phyloP scores from a whole-genome alignment of 2,888 invertebrate genomes.

The Ophion slaviceki region DNA sequence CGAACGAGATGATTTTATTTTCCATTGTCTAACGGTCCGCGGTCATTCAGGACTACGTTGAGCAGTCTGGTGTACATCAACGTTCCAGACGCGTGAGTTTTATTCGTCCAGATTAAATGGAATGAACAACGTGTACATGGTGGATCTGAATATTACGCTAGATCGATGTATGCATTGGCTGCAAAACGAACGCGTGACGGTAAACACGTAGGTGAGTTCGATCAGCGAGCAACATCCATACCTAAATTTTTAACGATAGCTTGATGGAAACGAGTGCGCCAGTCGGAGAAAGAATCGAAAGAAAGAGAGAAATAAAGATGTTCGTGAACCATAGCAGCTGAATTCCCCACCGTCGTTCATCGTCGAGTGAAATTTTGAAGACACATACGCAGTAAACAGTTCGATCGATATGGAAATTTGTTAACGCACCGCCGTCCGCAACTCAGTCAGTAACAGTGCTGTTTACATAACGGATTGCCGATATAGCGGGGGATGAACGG shows the following conservation, averaged over 20 bases:
- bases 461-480: slow-evolving; percentile 4
- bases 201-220: too few species aligned
- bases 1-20: too few species aligned
- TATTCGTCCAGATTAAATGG: slow-evolving; percentile 6
- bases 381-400: not conserved
- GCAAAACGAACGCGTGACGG: not conserved
- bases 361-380: not conserved
- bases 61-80: too few species aligned
- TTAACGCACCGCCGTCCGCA: too few species aligned
- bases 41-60: too few species aligned
- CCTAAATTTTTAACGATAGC: too few species aligned
- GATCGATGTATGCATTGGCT: not conserved
- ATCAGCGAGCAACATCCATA: too few species aligned
- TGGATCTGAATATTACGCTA: not conserved
- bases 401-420: not conserved
- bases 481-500: slow-evolving; percentile 9
- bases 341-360: not conserved
- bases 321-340: not conserved
- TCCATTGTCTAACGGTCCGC: too few species aligned
- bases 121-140: not conserved
- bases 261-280: too few species aligned
- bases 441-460: not conserved
- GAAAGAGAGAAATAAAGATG: not conserved
- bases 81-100: not conserved
- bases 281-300: too few species aligned